Evolutionary conservation across 2,888 invertebrate species (phyloP).

Genomic region (Mesorhabditis belari): DNA sequence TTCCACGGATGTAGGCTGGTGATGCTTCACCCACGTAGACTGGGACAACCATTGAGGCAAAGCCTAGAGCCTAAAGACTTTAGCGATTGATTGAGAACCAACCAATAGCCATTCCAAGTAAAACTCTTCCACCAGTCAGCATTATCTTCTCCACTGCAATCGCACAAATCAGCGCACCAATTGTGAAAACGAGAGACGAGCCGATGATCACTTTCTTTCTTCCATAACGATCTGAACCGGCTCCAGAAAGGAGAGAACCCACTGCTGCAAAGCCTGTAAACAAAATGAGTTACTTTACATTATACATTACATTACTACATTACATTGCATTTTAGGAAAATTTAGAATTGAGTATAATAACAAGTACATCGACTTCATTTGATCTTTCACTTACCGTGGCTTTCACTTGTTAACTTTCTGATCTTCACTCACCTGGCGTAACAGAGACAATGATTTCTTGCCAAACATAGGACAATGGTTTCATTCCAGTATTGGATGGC

Average conservation of each 20-base stretch:
- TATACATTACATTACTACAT: too few species aligned
- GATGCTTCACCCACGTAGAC: conserved; percentile 61
- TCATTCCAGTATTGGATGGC: conserved; percentile 26
- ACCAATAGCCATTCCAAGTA: conserved; percentile 38
- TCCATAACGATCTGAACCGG: conserved; percentile 58
- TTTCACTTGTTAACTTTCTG: background rate
- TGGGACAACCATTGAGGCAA: conserved; percentile 58
- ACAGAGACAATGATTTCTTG: conserved; percentile 44
- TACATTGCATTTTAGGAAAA: background rate
- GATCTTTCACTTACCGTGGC: background rate
- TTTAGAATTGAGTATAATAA: background rate
- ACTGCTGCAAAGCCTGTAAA: conserved; percentile 30
- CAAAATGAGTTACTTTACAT: too few species aligned
- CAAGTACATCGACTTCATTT: background rate
- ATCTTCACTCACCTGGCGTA: conserved; percentile 28
- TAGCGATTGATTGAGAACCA: background rate
- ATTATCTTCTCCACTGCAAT: conserved; percentile 27
- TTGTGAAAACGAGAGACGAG: conserved; percentile 57
- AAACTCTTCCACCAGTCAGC: conserved; percentile 28
- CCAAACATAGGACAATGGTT: conserved; percentile 35
- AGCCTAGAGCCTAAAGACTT: conserved; percentile 12
- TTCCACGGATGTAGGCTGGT: conserved; percentile 57
- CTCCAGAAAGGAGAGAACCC: conserved; percentile 50
- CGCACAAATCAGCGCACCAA: conserved; percentile 55
- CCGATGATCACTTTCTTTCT: conserved; percentile 57